phyloP scores from a whole-genome alignment of 2,113 vertebrate species.

The Stomatorhinus ivindoensis region DNA sequence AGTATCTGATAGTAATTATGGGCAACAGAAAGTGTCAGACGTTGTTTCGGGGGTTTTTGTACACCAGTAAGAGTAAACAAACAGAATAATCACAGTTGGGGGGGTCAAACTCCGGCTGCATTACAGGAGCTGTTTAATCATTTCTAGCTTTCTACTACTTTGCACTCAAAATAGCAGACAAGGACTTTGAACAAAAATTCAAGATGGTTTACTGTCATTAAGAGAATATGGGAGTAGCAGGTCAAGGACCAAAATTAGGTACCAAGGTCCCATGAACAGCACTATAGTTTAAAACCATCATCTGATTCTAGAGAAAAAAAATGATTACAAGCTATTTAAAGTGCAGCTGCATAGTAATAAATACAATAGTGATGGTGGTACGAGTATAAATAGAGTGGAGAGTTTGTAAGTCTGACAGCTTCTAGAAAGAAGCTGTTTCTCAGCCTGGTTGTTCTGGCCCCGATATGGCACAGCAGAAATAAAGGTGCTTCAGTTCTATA shows the following conservation, averaged over 20 bases:
- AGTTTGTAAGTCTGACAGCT: no score
- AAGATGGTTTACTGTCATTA: neutral
- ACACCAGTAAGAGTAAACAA: neutral
- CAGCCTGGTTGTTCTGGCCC: no score
- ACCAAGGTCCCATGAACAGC: no score
- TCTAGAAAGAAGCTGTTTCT: no score
- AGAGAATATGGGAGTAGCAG: no score
- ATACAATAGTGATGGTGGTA: no score
- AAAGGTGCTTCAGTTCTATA: neutral
- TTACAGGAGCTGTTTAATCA: slow-evolving; percentile 9
- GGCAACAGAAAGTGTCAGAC: neutral
- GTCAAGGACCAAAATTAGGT: no score
- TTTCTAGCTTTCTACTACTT: neutral
- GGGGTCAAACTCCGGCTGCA: neutral
- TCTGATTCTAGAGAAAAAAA: no score
- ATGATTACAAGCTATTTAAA: no score
- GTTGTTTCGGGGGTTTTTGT: neutral
- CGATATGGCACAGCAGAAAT: neutral
- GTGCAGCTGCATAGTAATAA: no score
- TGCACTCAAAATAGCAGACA: neutral
- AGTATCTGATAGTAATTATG: neutral
- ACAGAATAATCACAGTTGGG: neutral
- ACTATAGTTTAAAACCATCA: no score
- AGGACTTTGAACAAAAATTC: slow-evolving; percentile 9
- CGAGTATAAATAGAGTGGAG: no score